Evolutionary conservation across 2,888 invertebrate genomes (phyloP), one percentile per base, ranked within the genome.

Genomic region (Patella depressa): DNA sequence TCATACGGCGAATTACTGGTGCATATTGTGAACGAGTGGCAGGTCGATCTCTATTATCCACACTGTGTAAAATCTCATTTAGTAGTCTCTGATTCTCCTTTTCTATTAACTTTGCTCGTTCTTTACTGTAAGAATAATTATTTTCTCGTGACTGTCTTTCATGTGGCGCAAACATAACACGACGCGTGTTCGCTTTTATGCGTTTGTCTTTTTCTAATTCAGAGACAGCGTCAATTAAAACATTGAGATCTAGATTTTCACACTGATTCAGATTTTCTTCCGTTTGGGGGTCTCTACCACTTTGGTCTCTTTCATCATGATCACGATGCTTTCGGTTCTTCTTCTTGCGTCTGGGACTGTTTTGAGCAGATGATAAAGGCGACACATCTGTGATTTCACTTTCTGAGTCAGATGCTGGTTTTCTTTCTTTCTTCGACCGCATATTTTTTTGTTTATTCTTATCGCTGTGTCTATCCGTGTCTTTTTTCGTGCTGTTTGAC

Each of bases 301-400:
- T 7, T 34, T 74, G 15, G 45, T 54, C 54, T 53, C 71, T 14
- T 73, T 76, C 79, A 71, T 78, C 79, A 77, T 55, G 65, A 17
- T 53, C 7, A 17, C 17, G 14, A 55, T 76, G 17, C 72, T 72
- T 74, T 17, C 73, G 45, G 55, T 74, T 17, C 24, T 73, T 77
- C 15, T 53, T 24, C 9, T 72, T 71, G 53, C 76, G 24, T 73
- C 70, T 72, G 75, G 86, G 86, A 75, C 85, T 85, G 29, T 78
- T 79, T 19, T 87, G 83, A 19, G 87, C 86, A 55, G 88, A 88
- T 24, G 85, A 82, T 45, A 89, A 80, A 12, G 89, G 87, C 34
- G 89, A 89, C 15, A 89, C 89, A 82, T 89, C 89, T 17, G 89
- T 89, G 76, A 89, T 89, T 78, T 89, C 89, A 86, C 88, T 88